Evolutionary conservation across 1,140 invertebrate genomes (phyloP), one percentile per base, ranked within the genome.

Genomic region (Plutomurus gul): DNA sequence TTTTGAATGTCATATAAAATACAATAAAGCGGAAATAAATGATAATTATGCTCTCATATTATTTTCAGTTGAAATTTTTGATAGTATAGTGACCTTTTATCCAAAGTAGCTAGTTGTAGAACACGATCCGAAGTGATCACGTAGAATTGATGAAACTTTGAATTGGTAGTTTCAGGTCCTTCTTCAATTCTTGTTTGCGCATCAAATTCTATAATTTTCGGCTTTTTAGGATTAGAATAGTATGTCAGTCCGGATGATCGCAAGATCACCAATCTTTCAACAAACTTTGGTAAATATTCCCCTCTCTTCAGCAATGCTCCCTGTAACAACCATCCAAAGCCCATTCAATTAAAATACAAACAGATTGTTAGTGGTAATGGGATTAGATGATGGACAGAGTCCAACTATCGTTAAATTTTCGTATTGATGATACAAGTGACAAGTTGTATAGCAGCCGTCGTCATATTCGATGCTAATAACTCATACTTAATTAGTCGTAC

Each of bases 201-300:
- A 80, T 91, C 90, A 22, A 94, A 88, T 1, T 87, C 65, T 49
- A 94, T 90, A 5, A 89, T 86, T 81, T 92, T 92, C 46, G 90
- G 87, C 25, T 93, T 92, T 83, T 90, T 92, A 4, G 85, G 90
- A 89, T 89, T 90, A 86, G 92, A 92, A 85, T 91, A 94, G 85
- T 93, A 94, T 0, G 88, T 89, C n/a, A 94, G 87, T 81, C 92
- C 90, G 22, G 89, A 91, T 4, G 93, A 92, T 76, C 91, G 90
- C 5, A 95, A 86, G 2, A 94, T 92, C 85, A 94, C 93, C 91
- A 92, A 94, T 84, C 92, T 91, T 78, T 93, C 92, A n/a, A 91
- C 88, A 87, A 93, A 90, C 1, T 91, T 92, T 10, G 92, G 92
- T 71, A 94, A 86, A 6, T 93, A 88, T 82, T 92, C 93, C 1